Base-by-base conservation (phyloP, 2,888 invertebrate genomes). In the Tetanocera ferruginea region DNA sequence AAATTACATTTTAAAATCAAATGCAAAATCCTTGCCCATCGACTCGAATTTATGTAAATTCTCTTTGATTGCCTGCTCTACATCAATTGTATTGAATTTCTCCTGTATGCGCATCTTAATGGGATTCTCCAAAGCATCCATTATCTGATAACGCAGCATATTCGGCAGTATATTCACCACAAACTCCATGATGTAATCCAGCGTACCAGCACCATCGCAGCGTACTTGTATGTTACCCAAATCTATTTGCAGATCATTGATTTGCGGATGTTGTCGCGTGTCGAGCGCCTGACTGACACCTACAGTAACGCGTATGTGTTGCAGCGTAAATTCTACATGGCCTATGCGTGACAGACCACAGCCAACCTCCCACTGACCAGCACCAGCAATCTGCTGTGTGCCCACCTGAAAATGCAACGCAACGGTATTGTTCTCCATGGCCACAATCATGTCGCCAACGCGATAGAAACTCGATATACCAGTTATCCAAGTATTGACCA, bases 151-250 rank as follows among this genome's bases (percentile, higher is more conserved):
- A 76, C 97, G 92, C 79, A 97, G 90, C 66, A 96, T 90, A 91
- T 97, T 97, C 0, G 97, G 96, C 72, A 97, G 85, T 67, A 97
- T 91, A 87, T 97, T 97, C 0, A 96, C 92, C 5, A 91, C 92
- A 78, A 95, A 94, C 89, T 97, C 97, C 79, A 96, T 91, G 0
- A 94, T 86, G 85, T 96, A 97, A 89, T 97, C 97, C 19, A 95
- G 81, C 0, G 96, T 95, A n/a, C 97, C 96, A 0, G 96, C 94
- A 0, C 97, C 97, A 83, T 96, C 93, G 83, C 95, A 94, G 28
- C 96, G 91, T 23, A 96, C 92, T 89, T 96, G 96, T 82, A 96
- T 95, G 86, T 96, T 96, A 3, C 96, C 96, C 81, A 96, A 88
- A 87, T 95, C 95, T 73, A 97, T 90, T 86, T 96, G 94, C 51